Evolutionary conservation across 2,888 invertebrate genomes (phyloP).

Genomic region (Chalcosyrphus nemorum): DNA sequence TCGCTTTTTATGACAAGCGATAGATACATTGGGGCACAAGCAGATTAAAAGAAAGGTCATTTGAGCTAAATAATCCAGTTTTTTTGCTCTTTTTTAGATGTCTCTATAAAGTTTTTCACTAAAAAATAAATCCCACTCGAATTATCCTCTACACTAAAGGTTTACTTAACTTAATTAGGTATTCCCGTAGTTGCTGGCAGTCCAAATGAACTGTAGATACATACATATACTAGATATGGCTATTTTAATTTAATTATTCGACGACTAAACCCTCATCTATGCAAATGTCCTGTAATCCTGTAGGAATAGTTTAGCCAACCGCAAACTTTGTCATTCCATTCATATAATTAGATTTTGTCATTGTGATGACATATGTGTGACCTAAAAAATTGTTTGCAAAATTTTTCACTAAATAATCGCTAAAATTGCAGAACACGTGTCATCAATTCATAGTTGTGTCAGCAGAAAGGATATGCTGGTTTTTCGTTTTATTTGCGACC

Average conservation of each 20-base stretch:
- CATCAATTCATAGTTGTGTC: constrained; percentile 12
- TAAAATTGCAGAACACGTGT: not conserved
- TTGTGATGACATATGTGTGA: not conserved
- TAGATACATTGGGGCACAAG: no score
- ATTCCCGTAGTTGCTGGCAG: not conserved
- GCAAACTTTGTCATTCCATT: not conserved
- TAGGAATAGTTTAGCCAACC: not conserved
- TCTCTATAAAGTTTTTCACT: no score
- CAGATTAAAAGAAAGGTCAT: not conserved
- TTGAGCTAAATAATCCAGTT: not conserved
- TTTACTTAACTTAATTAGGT: constrained; percentile 9
- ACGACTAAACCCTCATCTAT: not conserved
- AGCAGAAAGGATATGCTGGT: not conserved
- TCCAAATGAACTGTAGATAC: not conserved
- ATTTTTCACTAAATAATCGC: not conserved
- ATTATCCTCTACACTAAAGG: not conserved
- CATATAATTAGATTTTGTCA: not conserved
- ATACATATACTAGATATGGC: not conserved
- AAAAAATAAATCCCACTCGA: no score
- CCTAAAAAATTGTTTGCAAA: constrained; percentile 3
- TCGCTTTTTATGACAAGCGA: not conserved
- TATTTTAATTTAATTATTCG: constrained; percentile 14
- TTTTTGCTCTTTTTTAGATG: not conserved
- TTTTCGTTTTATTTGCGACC: constrained; percentile 16
- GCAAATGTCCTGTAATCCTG: not conserved